Evolutionary conservation across 2,797 vertebrate genomes (phyloP).

Genomic region (Neosilurus hyrtlii): DNA sequence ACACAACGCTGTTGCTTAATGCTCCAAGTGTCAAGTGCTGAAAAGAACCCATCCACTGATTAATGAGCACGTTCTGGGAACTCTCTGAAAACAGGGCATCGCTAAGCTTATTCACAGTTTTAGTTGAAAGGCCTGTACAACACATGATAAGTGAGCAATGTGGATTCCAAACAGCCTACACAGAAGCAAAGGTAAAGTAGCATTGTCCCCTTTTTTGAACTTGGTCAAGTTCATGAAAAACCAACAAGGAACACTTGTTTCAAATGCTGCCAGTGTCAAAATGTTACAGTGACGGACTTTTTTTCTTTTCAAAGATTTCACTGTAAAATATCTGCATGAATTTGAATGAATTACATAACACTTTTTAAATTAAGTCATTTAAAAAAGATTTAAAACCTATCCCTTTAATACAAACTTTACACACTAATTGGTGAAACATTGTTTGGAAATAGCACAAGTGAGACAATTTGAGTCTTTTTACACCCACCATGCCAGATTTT

Average conservation of each 20-base stretch:
- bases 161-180: slow-evolving; percentile 14
- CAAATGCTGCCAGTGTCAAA: background rate
- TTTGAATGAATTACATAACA: background rate
- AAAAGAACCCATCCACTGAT: slow-evolving; percentile 56
- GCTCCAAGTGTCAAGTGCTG: slow-evolving; percentile 61
- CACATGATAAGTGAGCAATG: slow-evolving; percentile 38
- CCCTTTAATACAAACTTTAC: background rate
- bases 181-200: slow-evolving; percentile 14
- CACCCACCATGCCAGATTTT: background rate
- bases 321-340: background rate
- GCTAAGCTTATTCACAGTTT: slow-evolving; percentile 51
- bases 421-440: background rate
- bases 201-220: background rate
- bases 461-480: background rate
- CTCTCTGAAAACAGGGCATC: slow-evolving; percentile 50
- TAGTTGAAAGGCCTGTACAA: slow-evolving; percentile 33
- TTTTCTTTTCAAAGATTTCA: background rate
- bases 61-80: slow-evolving; percentile 59
- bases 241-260: background rate
- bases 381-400: background rate
- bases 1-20: slow-evolving; percentile 65
- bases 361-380: background rate
- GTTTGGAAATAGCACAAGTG: background rate
- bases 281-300: background rate
- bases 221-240: background rate